Conservation (phyloP, 2,113 vertebrate species). For the Oryctolagus cuniculus region DNA sequence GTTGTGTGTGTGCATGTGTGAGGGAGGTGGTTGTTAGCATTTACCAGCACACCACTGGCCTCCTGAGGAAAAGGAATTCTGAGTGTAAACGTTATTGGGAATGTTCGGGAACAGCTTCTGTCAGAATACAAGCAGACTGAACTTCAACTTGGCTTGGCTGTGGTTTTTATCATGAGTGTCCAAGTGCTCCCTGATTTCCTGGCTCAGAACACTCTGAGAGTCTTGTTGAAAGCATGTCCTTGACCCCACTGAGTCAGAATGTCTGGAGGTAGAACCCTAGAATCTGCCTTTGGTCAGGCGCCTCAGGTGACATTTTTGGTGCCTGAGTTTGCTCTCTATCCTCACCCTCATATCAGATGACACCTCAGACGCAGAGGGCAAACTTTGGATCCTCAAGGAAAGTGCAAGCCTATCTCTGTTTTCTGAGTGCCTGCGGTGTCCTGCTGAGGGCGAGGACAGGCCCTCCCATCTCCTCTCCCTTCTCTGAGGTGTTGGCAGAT, state of each 20-base stretch:
- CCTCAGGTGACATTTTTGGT: background rate
- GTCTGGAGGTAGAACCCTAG: background rate
- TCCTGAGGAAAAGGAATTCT: conserved; percentile 2
- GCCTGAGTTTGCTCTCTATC: background rate
- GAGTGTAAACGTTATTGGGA: background rate
- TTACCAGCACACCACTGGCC: background rate
- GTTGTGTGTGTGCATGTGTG: too few relatives aligned
- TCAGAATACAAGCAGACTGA: background rate
- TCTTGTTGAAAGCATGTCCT: background rate
- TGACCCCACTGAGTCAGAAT: background rate
- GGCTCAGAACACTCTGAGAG: background rate
- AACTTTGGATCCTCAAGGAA: background rate
- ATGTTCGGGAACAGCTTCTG: background rate
- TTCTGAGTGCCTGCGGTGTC: too few relatives aligned
- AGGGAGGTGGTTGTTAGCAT: background rate
- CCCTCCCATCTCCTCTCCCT: background rate
- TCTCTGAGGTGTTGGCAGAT: background rate
- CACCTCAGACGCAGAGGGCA: background rate
- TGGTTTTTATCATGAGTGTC: background rate
- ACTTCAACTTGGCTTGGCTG: background rate
- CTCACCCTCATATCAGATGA: background rate
- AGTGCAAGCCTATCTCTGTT: background rate
- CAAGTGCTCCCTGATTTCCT: background rate
- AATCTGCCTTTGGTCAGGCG: background rate
- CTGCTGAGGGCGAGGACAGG: background rate